Evolutionary conservation across 2,113 vertebrate species (phyloP).

Genomic region (Psettodes erumei): DNA sequence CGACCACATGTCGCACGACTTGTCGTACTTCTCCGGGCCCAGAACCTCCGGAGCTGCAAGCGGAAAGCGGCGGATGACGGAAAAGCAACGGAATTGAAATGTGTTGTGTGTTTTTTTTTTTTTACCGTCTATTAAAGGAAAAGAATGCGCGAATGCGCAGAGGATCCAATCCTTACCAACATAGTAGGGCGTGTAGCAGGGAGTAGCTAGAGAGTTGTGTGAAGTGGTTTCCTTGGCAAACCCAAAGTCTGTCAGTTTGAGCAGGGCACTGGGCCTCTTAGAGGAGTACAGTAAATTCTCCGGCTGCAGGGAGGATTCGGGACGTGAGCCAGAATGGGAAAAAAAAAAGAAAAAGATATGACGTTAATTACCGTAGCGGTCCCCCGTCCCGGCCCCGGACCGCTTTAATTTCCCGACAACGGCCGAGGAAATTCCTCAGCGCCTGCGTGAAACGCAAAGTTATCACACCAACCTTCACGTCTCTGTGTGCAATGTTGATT

Average conservation of each 20-base stretch:
- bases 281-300: slow-evolving; percentile 97
- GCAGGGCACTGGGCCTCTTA: slow-evolving; percentile 89
- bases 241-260: slow-evolving; percentile 98
- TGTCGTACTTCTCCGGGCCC: slow-evolving; percentile 98
- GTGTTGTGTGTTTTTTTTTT: not conserved
- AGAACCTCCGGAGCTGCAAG: slow-evolving; percentile 94
- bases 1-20: slow-evolving; percentile 99
- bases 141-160: no score
- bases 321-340: not conserved
- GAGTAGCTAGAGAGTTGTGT: slow-evolving; percentile 95
- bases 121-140: no score
- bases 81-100: not conserved
- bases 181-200: slow-evolving; percentile 98
- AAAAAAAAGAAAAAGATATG: not conserved
- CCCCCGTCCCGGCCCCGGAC: not conserved
- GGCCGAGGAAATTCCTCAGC: not conserved
- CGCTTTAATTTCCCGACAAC: not conserved
- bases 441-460: not conserved
- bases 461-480: slow-evolving; percentile 90
- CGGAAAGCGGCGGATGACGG: slow-evolving; percentile 23
- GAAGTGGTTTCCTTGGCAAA: slow-evolving; percentile 99
- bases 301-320: slow-evolving; percentile 80
- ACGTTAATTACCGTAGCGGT: not conserved
- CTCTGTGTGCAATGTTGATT: slow-evolving; percentile 96
- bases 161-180: slow-evolving; percentile 88